Conservation (phyloP, 2,888 invertebrate species). For the Lucinisca nassula region DNA sequence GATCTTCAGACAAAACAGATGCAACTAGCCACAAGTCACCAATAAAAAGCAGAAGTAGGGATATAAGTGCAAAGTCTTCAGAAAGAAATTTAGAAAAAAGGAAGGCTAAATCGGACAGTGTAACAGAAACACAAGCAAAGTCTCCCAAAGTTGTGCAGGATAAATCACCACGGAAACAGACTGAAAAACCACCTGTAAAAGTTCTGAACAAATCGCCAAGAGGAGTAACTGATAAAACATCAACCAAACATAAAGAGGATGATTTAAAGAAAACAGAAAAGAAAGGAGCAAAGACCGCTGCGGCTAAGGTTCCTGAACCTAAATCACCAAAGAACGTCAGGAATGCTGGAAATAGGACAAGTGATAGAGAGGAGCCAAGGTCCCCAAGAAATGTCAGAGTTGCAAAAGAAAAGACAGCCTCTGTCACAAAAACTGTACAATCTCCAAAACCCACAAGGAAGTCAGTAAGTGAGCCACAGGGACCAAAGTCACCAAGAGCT, state of each 20-base stretch:
- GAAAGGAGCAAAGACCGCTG: background rate
- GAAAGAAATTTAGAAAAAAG: background rate
- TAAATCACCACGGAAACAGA: background rate
- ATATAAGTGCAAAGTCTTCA: background rate
- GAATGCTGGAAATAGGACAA: background rate
- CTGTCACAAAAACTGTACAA: background rate
- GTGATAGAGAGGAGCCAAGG: background rate
- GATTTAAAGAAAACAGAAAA: background rate
- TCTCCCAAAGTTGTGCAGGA: background rate
- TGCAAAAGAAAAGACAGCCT: background rate
- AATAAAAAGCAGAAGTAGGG: background rate
- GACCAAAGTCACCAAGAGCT: slow-evolving; percentile 31
- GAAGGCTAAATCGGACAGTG: background rate
- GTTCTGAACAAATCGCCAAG: background rate
- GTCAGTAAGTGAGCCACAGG: background rate
- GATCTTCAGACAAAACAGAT: background rate
- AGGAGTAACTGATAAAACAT: background rate
- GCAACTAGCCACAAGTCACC: background rate
- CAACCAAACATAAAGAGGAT: background rate
- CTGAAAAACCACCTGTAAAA: background rate
- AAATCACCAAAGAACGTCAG: slow-evolving; percentile 21
- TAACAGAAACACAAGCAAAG: background rate
- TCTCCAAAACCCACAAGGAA: background rate
- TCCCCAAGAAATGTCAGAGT: background rate
- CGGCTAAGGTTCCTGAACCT: background rate